Percentiles rank a stretch among this genome's conserved stretches.
Evolutionary conservation across 1,140 invertebrate species (phyloP).

Genomic region (Micrasema minimum): DNA sequence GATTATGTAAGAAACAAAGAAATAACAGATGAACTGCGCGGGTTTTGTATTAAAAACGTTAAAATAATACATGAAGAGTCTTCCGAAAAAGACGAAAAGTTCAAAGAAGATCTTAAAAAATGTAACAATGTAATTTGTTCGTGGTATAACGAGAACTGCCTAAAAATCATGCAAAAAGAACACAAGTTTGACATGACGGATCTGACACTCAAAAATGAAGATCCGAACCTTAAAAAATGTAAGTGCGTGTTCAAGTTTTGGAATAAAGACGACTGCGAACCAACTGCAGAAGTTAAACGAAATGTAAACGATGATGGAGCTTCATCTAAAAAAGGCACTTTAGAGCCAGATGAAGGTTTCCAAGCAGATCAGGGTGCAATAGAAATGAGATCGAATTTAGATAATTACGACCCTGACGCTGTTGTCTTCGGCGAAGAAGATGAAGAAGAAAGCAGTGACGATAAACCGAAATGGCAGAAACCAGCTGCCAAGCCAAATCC

Average conservation of each 20-base stretch:
- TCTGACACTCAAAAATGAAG: not conserved
- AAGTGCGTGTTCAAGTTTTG: conserved; percentile 6
- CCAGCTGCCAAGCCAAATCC: not conserved
- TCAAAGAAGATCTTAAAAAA: conserved; percentile 3
- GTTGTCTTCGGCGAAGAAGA: conserved; percentile 1
- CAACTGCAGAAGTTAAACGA: too few relatives aligned
- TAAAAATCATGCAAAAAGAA: conserved; percentile 7
- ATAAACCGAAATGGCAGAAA: not conserved
- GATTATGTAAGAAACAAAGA: not conserved
- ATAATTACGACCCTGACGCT: not conserved
- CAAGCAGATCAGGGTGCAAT: not conserved
- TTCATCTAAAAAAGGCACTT: too few relatives aligned
- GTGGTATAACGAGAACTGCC: conserved; percentile 8
- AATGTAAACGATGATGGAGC: too few relatives aligned
- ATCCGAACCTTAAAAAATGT: conserved; percentile 11
- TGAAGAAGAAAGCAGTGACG: too few relatives aligned
- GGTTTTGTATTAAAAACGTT: conserved; percentile 14
- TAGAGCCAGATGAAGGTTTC: not conserved
- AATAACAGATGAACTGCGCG: not conserved
- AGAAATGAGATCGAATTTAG: not conserved
- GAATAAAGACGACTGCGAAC: not conserved
- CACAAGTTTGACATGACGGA: conserved; percentile 5
- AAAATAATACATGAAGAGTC: not conserved
- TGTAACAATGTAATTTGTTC: conserved; percentile 1
- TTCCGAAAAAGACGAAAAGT: not conserved